phyloP scores from a whole-genome alignment of 2,888 invertebrate genomes.

The Netelia fuscicornis region DNA sequence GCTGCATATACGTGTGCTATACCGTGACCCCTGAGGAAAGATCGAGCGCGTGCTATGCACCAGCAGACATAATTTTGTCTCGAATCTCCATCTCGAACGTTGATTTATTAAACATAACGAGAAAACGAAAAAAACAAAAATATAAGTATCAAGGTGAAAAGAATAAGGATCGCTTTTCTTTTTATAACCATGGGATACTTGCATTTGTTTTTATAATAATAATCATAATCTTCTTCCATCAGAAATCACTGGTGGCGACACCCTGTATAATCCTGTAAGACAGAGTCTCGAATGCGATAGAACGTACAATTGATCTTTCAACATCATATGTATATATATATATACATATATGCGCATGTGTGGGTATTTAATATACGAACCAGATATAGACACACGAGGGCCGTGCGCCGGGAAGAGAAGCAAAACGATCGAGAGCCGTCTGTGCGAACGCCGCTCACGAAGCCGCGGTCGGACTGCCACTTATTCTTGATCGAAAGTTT shows the following conservation, averaged over 20 bases:
- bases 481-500: conserved; percentile 80
- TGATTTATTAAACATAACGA: conserved; percentile 1
- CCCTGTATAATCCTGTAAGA: conserved; percentile 66
- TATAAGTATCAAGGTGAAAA: not conserved
- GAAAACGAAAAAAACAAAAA: not conserved
- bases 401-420: conserved; percentile 58
- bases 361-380: conserved; percentile 45
- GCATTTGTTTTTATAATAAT: not conserved
- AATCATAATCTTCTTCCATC: not conserved
- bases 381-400: conserved; percentile 43
- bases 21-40: conserved; percentile 24
- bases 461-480: conserved; percentile 70
- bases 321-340: conserved; percentile 33
- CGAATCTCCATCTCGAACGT: conserved; percentile 10
- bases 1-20: conserved; percentile 63
- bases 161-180: not conserved
- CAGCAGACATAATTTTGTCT: conserved; percentile 23
- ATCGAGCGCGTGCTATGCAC: conserved; percentile 2
- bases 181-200: not conserved
- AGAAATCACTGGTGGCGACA: conserved; percentile 11
- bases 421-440: conserved; percentile 63
- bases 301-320: conserved; percentile 73
- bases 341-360: conserved; percentile 29
- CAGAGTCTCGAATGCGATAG: conserved; percentile 65
- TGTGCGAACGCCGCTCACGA: conserved; percentile 59